Evolutionary conservation across 2,797 vertebrate genomes (phyloP).

Genomic region (Synaphobranchus kaupii): DNA sequence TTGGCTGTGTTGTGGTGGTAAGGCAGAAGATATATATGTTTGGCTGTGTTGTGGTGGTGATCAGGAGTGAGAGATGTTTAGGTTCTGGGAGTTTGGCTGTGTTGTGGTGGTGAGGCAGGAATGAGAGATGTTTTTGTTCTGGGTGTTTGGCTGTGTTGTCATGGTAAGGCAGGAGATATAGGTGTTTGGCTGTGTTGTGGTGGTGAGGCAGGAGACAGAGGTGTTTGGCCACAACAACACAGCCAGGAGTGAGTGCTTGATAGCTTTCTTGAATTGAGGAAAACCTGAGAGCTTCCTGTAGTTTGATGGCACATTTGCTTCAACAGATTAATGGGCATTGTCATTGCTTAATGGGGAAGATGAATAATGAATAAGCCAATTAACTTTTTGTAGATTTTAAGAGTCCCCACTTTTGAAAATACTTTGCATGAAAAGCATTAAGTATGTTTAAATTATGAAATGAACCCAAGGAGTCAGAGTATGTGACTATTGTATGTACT

Average conservation of each 20-base stretch:
- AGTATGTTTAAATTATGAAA: background rate
- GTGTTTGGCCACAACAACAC: no score
- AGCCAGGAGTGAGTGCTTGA: background rate
- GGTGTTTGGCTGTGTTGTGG: no score
- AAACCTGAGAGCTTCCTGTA: background rate
- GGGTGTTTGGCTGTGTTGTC: no score
- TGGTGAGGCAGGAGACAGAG: background rate
- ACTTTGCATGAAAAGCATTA: background rate
- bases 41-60: no score
- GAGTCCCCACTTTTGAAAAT: background rate
- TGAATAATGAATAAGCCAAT: background rate
- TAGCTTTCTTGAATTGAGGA: background rate
- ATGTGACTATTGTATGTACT: no score
- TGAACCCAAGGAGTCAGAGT: no score
- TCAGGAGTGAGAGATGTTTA: no score
- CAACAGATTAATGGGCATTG: background rate
- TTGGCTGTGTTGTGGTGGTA: no score
- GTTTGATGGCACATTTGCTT: background rate
- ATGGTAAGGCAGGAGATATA: no score
- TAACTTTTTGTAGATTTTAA: background rate
- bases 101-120: no score
- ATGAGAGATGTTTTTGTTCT: no score
- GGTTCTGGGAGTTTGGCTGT: background rate
- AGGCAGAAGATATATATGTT: no score
- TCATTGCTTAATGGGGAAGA: background rate